A percentile compares a stretch with the other conserved stretches of the same genome.
These are phyloP conservation scores for Hybognathus amarus DNA, from an alignment of 2,797 vertebrate species.

Conservation along the genomic window DNA sequence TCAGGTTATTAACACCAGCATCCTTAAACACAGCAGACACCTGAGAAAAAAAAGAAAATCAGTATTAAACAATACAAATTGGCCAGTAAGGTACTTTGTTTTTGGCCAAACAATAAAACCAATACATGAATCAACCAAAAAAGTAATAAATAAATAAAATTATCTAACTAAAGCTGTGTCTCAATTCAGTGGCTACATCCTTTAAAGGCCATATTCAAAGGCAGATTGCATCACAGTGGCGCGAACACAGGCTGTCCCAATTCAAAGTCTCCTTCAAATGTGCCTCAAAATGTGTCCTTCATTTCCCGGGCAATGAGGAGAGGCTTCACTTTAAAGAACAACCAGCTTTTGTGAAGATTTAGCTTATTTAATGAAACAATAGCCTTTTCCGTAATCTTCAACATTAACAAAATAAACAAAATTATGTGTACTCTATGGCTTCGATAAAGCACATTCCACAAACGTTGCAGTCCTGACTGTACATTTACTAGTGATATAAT, in stretches of 20 bases:
- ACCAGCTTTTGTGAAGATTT: no score
- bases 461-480: no score
- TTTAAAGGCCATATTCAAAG: not conserved
- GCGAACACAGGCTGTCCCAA: not conserved
- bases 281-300: not conserved
- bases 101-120: not conserved
- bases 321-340: no score
- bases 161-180: not conserved
- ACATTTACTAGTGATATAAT: no score
- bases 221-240: not conserved
- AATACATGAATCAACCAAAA: not conserved
- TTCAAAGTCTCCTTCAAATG: not conserved
- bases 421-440: no score
- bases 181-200: not conserved
- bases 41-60: slow-evolving; percentile 65
- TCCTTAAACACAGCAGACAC: slow-evolving; percentile 94
- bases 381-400: no score
- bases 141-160: slow-evolving; percentile 5
- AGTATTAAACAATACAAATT: not conserved
- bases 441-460: no score
- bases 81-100: not conserved
- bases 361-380: no score
- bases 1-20: slow-evolving; percentile 93
- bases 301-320: not conserved
- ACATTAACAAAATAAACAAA: no score